Evolutionary conservation across 2,888 invertebrate genomes (phyloP).

Genomic region (Cheiracanthium punctorium): DNA sequence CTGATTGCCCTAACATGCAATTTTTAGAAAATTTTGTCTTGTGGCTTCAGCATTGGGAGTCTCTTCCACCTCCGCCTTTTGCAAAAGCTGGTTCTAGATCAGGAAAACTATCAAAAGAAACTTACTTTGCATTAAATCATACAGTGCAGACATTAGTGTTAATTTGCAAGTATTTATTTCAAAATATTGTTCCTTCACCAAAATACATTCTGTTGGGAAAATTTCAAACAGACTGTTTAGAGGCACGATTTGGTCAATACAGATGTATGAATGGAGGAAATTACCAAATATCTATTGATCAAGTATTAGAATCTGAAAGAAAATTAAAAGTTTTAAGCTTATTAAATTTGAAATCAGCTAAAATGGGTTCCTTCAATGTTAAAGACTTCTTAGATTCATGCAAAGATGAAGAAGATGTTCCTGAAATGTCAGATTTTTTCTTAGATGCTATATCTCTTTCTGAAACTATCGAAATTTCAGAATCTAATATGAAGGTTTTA

Average conservation of each 20-base stretch:
- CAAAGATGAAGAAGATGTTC: too few species aligned
- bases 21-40: neutral
- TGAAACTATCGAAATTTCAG: too few species aligned
- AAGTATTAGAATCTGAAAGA: neutral
- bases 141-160: neutral
- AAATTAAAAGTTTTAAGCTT: neutral
- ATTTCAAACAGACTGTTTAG: conserved; percentile 14
- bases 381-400: too few species aligned
- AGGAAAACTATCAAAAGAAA: neutral
- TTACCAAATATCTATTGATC: conserved; percentile 12
- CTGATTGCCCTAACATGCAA: neutral
- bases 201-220: conserved; percentile 7
- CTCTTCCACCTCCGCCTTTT: neutral
- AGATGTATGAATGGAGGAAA: conserved; percentile 13
- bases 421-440: too few species aligned
- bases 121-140: neutral
- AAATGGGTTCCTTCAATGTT: too few species aligned
- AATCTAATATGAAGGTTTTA: too few species aligned
- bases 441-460: too few species aligned
- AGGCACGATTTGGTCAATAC: conserved; percentile 18
- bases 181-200: neutral
- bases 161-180: neutral
- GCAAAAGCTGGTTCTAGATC: too few species aligned
- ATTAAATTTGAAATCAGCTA: neutral
- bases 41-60: neutral